These are phyloP conservation scores for Epinephelus lanceolatus DNA, from an alignment of 2,113 vertebrate genomes.

Conservation along the genomic window DNA sequence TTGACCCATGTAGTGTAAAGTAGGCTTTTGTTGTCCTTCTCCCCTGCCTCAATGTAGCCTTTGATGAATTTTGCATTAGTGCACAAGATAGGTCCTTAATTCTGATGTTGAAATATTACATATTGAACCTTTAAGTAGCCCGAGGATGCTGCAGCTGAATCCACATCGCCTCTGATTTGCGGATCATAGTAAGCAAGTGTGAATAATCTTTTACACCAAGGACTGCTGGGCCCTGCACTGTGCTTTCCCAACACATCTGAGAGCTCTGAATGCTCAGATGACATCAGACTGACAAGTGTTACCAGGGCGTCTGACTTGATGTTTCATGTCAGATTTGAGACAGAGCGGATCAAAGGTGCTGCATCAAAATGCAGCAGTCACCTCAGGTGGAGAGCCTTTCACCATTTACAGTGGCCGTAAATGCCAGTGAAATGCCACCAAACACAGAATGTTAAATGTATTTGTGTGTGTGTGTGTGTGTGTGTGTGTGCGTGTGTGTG, in stretches of 20 bases:
- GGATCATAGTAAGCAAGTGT: constrained; percentile 39
- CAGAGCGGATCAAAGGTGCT: constrained; percentile 50
- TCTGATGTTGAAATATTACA: background rate
- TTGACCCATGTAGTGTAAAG: no score
- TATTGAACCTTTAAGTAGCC: background rate
- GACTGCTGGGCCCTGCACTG: constrained; percentile 37
- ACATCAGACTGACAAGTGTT: constrained; percentile 71
- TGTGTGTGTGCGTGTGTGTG: background rate
- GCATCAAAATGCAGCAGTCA: constrained; percentile 56
- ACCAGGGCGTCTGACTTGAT: constrained; percentile 57
- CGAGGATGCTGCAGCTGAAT: background rate
- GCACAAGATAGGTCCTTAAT: background rate
- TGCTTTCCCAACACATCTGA: constrained; percentile 57
- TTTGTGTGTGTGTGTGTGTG: background rate
- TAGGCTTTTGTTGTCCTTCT: background rate
- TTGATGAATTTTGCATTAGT: background rate
- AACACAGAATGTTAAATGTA: constrained; percentile 33
- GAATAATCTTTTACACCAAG: constrained; percentile 39
- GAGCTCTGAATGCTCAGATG: constrained; percentile 41
- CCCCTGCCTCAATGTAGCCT: background rate
- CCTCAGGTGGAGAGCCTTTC: constrained; percentile 50
- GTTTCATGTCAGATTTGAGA: constrained; percentile 67
- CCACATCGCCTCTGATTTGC: background rate
- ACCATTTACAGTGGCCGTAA: constrained; percentile 48
- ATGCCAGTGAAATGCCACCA: constrained; percentile 64